Evolutionary conservation across 1,140 invertebrate species (phyloP).

Genomic region (Listronotus oregonensis): DNA sequence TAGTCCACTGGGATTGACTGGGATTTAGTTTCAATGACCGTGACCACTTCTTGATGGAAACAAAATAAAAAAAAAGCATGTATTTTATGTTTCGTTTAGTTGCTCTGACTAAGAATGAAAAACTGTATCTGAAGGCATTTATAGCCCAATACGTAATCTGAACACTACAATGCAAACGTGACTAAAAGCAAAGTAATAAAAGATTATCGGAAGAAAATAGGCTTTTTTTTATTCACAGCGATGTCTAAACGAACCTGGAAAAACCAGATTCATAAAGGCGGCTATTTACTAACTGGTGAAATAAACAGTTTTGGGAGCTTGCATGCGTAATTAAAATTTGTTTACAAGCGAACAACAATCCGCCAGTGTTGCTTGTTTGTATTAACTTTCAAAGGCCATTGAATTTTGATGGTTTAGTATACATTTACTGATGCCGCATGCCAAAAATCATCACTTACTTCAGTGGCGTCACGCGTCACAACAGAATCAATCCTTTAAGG

Average conservation of each 20-base stretch:
- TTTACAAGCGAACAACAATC: not conserved
- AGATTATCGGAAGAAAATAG: constrained; percentile 2
- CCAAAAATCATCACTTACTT: too few species aligned
- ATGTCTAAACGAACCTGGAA: constrained; percentile 14
- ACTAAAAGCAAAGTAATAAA: constrained; percentile 17
- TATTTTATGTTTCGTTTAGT: too few species aligned
- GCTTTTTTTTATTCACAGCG: constrained; percentile 13
- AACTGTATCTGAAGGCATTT: not conserved
- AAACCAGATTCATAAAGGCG: constrained; percentile 7
- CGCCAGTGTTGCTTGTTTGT: not conserved
- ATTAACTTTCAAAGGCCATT: not conserved
- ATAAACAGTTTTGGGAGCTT: not conserved
- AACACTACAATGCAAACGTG: constrained; percentile 8
- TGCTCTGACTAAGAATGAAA: constrained; percentile 1
- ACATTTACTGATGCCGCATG: too few species aligned
- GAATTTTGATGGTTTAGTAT: too few species aligned
- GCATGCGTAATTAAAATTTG: constrained; percentile 4
- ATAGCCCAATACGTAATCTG: not conserved
- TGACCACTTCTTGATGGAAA: constrained; percentile 11
- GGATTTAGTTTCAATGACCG: constrained; percentile 3
- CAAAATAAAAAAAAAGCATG: too few species aligned
- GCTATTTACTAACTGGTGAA: too few species aligned
- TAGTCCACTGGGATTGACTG: not conserved
- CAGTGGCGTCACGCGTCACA: too few species aligned
- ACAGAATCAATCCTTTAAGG: too few species aligned